A percentile compares a stretch with the other conserved stretches of the same genome.
phyloP scores from a whole-genome alignment of 2,797 vertebrate genomes.

The Nyctibius grandis region DNA sequence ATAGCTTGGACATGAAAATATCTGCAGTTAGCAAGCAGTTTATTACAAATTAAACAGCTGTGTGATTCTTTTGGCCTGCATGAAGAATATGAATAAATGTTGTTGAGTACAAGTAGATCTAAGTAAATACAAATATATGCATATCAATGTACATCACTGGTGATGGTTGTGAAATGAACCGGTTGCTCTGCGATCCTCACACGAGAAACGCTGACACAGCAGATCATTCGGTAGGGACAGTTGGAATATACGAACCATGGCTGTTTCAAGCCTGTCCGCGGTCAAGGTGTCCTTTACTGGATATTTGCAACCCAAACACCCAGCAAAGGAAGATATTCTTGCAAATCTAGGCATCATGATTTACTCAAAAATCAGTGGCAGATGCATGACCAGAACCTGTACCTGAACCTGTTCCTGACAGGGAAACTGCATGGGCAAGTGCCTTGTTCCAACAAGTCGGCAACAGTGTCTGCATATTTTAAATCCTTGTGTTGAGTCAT shows the following conservation, averaged over 20 bases:
- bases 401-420: neutral
- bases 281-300: neutral
- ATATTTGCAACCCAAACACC: neutral
- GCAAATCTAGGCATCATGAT: neutral
- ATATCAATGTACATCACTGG: neutral
- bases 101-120: neutral
- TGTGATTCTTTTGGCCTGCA: neutral
- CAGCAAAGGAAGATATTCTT: neutral
- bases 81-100: neutral
- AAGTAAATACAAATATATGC: neutral
- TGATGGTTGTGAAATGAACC: neutral
- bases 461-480: neutral
- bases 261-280: neutral
- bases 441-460: conserved; percentile 4
- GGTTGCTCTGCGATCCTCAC: neutral
- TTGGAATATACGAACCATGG: neutral
- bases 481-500: conserved; percentile 39
- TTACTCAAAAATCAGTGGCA: neutral
- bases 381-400: neutral
- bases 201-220: neutral
- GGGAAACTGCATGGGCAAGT: neutral
- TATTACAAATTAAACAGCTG: neutral
- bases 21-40: neutral
- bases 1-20: neutral
- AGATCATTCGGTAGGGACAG: neutral